Conservation (phyloP, 2,113 vertebrate species). For the Colaptes auratus region DNA sequence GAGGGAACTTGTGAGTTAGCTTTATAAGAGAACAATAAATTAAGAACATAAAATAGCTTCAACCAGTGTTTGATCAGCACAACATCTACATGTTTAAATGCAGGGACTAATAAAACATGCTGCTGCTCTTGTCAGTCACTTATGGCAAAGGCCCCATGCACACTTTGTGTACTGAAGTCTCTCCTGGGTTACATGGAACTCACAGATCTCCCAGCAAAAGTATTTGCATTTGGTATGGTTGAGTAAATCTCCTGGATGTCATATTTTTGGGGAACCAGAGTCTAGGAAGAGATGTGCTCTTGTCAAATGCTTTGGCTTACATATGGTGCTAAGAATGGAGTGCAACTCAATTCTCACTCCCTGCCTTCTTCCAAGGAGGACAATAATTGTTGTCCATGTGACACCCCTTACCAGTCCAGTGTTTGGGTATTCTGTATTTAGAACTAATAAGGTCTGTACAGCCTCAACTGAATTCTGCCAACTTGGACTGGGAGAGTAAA, state of each 20-base stretch:
- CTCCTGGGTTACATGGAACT: background rate
- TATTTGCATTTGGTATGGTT: background rate
- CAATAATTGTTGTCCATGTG: background rate
- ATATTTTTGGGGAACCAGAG: background rate
- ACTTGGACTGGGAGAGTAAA: background rate
- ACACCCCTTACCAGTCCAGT: background rate
- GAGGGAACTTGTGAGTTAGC: background rate
- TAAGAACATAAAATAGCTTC: background rate
- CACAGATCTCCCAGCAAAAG: background rate
- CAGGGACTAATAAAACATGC: background rate
- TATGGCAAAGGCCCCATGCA: background rate
- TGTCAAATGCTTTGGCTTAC: background rate
- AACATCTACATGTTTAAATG: background rate
- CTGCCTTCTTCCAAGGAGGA: background rate
- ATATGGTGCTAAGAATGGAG: accelerated
- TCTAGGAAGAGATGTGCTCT: background rate
- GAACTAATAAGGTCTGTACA: background rate
- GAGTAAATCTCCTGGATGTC: background rate
- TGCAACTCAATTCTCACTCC: background rate
- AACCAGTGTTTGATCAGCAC: background rate
- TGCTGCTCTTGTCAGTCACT: background rate
- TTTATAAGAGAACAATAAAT: background rate
- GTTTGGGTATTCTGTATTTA: background rate
- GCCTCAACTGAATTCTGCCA: background rate
- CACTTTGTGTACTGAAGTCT: background rate